Percentiles rank a stretch among this genome's conserved stretches.
Conservation (phyloP, 2,113 vertebrate genomes). For the Pachypanchax playfairii region DNA sequence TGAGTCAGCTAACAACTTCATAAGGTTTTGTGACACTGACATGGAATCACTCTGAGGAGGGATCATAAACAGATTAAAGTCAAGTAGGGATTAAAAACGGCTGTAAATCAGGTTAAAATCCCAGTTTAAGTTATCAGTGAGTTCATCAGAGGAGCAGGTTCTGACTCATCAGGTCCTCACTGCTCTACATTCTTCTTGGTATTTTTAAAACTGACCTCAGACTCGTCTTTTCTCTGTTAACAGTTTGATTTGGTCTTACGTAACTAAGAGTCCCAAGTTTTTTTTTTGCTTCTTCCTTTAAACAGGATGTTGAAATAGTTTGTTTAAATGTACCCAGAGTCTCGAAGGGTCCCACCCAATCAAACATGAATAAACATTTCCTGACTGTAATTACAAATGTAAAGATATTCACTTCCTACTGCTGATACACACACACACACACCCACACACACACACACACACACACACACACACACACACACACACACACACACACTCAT, state of each 20-base stretch:
- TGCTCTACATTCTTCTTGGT: not conserved
- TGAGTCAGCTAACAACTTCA: no score
- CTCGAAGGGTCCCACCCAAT: conserved; percentile 84
- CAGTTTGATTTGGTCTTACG: conserved; percentile 50
- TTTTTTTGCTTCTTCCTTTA: conserved; percentile 67
- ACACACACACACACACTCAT: no score
- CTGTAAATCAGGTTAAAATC: no score
- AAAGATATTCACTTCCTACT: conserved; percentile 71
- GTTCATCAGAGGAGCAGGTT: not conserved
- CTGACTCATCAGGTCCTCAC: conserved; percentile 4
- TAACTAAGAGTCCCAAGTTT: conserved; percentile 49
- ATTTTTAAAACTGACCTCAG: conserved; percentile 19
- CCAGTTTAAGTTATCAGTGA: no score
- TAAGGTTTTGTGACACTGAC: no score
- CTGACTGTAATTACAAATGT: conserved; percentile 86
- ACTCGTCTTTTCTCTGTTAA: not conserved
- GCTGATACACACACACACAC: conserved; percentile 5
- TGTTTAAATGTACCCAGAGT: conserved; percentile 88
- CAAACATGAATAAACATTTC: conserved; percentile 90
- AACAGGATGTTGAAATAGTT: conserved; percentile 89
- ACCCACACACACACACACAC: not conserved
- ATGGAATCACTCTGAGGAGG: no score
- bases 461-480: not conserved
- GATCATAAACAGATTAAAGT: no score
- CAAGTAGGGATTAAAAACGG: no score